Evolutionary conservation across 92 coral and sea anemone species (phyloP), one percentile per base, ranked within the genome.

Genomic region (Epizoanthus stellaris): DNA sequence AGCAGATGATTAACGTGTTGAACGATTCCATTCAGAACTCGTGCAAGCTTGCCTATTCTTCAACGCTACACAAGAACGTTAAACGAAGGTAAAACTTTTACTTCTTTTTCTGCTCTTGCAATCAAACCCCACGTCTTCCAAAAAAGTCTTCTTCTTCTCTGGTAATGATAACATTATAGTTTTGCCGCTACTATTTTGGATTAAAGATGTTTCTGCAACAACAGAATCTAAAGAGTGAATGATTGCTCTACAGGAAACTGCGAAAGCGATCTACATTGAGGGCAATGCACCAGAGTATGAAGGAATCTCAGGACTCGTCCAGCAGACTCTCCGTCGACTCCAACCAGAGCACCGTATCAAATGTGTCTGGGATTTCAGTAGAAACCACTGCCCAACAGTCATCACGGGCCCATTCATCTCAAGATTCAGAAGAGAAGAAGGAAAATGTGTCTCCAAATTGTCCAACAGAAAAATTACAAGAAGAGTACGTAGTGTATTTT

Each of bases 1-100:
- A 89, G 56, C 89, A 94, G 23, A 96, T 94, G 94, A 96, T 96
- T 10, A 92, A 96, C 62, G 85, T 94, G n/a, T 88, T 96, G 53
- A 96, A 96, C 79, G 98, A 92, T 59, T 96, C 99, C 19, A 96
- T 96, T n/a, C 99, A 96, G 66, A 96, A 90, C 80, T 96, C 98
- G 9, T 85, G 93, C 65, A 94, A 86, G 74, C 89, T 94, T n/a
- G 95, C 91, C 25, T 71, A 72, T 85, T 68, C 84, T 68, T 85
- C 93, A 5, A 76, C 87, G 17, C 64, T 85, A 45, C 80, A 91
- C 76, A 88, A 90, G 52, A 90, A 86, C 81, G 42, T 61, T 1
- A 91, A 86, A 72, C 86, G 89, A 83, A 92, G 87, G 98, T 94
- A 82, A 69, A 81, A 8, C 1, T 8, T 49, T 8, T 1, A 8